Evolutionary conservation across 30 jellyfish, hydroid and myxozoan species (phyloP), one percentile per base, ranked within the genome.

Genomic region (Morbakka virulenta): DNA sequence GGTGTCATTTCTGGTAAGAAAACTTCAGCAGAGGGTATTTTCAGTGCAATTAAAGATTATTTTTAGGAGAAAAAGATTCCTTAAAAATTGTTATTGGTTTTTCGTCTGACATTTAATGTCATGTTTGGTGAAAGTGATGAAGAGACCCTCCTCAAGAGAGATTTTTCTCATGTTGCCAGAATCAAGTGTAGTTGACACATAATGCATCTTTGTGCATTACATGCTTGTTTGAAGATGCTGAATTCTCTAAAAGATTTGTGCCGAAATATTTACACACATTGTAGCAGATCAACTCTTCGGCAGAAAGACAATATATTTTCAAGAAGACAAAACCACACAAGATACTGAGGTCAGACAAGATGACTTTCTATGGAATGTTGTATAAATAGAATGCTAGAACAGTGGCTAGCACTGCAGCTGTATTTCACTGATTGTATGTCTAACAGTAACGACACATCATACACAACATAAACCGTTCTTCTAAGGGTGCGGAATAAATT

Each of bases 31-130:
- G 63, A 13, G 22, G 82, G 71, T 17, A 14, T 64, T 21, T 49
- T 32, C 52, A 64, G 50, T 1, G 3, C 84, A 13, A 11, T 77
- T 53, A 77, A 77, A 35, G 22, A 47, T 3, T 0, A 31, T 27
- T 31, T 66, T 53, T n/a, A n/a, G n/a, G n/a, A n/a, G n/a, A n/a
- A n/a, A n/a, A n/a, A n/a, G n/a, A n/a, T n/a, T n/a, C n/a, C n/a
- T n/a, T n/a, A n/a, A n/a, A 57, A 25, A 77, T 62, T 28, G 48
- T 77, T n/a, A 77, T 77, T 53, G 89, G 89, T 23, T 77, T 50
- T 64, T 65, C 89, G 17, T 77, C 89, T 20, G 89, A 77, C 49
- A 77, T n/a, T n/a, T n/a, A n/a, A n/a, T n/a, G n/a, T n/a, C n/a
- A n/a, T n/a, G n/a, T n/a, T n/a, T n/a, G n/a, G n/a, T n/a, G n/a